Evolutionary conservation across 2,797 vertebrate species (phyloP), one percentile per base, ranked within the genome.

Genomic region (Podarcis siculus): DNA sequence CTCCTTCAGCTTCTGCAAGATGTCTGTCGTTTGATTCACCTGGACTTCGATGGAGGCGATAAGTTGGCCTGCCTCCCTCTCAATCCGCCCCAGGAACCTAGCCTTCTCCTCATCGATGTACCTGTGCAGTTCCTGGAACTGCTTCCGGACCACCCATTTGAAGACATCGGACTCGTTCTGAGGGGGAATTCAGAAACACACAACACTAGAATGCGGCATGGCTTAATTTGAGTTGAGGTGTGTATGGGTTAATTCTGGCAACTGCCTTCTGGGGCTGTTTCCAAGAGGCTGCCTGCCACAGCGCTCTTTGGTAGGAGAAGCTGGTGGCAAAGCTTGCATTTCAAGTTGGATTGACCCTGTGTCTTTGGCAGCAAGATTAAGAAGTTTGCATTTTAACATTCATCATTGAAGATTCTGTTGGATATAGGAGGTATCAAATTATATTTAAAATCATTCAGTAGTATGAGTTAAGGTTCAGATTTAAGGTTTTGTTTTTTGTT

Each of bases 121-220:
- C 79, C 93, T 96, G 87, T 97, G 97, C 79, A 98, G 91, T 86
- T 98, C 98, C 35, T 97, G 98, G 90, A 98, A 98, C 95, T 98
- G 98, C 15, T 96, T 97, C 84, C 96, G 95, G 87, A 98, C 97
- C 94, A 98, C 97, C 97, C 97, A 97, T 92, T 97, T 98, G 95
- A 98, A 96, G 89, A 98, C 97, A 5, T 98, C 98, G 0, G 97
- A 98, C 94, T 98, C 98, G 0, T 98, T 98, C 98, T 98, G 94
- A 13, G 37, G 0, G 84, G n/a, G 71, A 3, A 32, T 19, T 1
- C 37, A 12, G 55, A 4, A 64, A 10, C 27, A 77, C 19, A n/a
- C 7, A 75, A 25, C 45, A 5, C 25, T 19, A 86, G 45, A 45
- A 25, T 30, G 37, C n/a, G 3, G 25, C 42, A 21, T 58, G 66